A percentile compares a stretch with the other conserved stretches of the same genome.
phyloP scores from a whole-genome alignment of 2,797 vertebrate species.

The Thaleichthys pacificus region DNA sequence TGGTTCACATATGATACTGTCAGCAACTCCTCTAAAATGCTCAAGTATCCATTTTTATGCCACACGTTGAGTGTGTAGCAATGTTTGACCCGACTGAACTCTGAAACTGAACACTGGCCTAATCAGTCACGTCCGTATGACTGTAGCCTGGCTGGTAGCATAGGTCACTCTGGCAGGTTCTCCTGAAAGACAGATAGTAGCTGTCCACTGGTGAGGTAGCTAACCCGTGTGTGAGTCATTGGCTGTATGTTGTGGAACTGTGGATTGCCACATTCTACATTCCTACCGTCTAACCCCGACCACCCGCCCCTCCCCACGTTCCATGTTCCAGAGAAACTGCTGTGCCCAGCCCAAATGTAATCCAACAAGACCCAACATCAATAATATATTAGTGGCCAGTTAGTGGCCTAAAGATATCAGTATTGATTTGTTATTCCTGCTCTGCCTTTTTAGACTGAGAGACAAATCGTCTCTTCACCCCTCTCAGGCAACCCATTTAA shows the following conservation, averaged over 20 bases:
- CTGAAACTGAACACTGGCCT: background rate
- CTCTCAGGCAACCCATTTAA: conserved; percentile 64
- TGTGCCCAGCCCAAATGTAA: conserved; percentile 63
- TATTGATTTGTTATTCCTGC: conserved; percentile 72
- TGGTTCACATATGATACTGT: background rate
- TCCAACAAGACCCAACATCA: conserved; percentile 63
- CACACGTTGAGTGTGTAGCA: background rate
- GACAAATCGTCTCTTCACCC: conserved; percentile 64
- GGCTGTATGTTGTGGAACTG: conserved; percentile 19
- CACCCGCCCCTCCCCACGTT: background rate
- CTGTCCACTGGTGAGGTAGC: conserved; percentile 22
- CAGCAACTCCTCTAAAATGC: background rate
- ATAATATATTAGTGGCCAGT: conserved; percentile 74
- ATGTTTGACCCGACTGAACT: background rate
- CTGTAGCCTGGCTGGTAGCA: background rate
- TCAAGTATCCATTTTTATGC: background rate
- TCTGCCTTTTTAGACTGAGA: conserved; percentile 65
- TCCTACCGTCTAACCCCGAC: conserved; percentile 22
- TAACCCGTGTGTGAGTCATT: conserved; percentile 36
- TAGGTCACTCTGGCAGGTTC: background rate
- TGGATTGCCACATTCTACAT: conserved; percentile 19
- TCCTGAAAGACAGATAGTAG: conserved; percentile 4
- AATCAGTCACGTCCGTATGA: background rate
- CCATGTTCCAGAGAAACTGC: conserved; percentile 68
- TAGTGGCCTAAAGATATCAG: conserved; percentile 72